Conservation (phyloP, 2,888 invertebrate species). For the Phrixothrix hirtus region DNA sequence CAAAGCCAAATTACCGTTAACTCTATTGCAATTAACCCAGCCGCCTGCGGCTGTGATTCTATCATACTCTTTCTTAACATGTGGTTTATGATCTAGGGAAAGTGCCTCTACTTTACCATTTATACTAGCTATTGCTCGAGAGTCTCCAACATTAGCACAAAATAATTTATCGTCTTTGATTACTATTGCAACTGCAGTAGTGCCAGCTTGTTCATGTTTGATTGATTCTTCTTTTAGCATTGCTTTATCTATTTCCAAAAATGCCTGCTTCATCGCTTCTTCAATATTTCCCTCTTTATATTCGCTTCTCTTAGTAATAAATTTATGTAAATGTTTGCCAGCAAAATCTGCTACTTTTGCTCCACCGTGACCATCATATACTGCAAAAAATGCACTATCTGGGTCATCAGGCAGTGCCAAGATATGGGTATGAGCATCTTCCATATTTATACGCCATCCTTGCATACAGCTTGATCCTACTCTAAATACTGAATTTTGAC, state of each 20-base stretch:
- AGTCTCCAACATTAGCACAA: constrained; percentile 98
- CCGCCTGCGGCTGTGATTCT: constrained; percentile 94
- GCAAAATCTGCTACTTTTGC: constrained; percentile 92
- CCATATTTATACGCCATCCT: constrained; percentile 99
- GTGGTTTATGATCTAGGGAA: constrained; percentile 96
- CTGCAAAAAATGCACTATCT: constrained; percentile 86
- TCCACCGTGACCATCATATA: constrained; percentile 84
- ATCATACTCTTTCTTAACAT: constrained; percentile 81
- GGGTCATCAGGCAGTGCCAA: constrained; percentile 91
- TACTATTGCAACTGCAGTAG: constrained; percentile 86
- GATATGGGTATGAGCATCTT: constrained; percentile 97
- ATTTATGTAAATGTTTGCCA: constrained; percentile 92
- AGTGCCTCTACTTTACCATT: constrained; percentile 75
- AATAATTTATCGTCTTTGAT: constrained; percentile 84
- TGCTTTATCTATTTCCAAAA: constrained; percentile 85
- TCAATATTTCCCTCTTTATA: constrained; percentile 83
- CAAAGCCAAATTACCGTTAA: constrained; percentile 96
- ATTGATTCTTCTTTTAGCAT: constrained; percentile 89
- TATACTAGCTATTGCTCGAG: constrained; percentile 89
- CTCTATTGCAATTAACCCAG: constrained; percentile 95
- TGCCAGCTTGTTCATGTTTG: constrained; percentile 92
- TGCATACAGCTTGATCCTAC: constrained; percentile 99
- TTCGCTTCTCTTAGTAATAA: constrained; percentile 78
- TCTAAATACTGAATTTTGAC: constrained; percentile 69
- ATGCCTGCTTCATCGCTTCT: constrained; percentile 81